Conservation (phyloP, 2,113 vertebrate species). For the Blennius ocellaris region DNA sequence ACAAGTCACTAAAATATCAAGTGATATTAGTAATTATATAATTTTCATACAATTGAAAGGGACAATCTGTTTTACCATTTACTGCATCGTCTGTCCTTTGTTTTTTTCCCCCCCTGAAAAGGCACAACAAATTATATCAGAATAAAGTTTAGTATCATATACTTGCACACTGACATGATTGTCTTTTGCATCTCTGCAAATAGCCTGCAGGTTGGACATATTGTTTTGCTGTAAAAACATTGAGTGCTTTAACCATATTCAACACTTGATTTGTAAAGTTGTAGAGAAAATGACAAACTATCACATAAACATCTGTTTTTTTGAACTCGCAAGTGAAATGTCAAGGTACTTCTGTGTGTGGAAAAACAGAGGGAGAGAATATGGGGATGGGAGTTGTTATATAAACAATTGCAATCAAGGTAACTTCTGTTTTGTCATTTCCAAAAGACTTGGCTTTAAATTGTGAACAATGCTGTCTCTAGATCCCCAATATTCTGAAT, state of each 20-base stretch:
- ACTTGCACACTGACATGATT: neutral
- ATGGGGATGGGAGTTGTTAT: neutral
- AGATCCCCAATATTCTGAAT: slow-evolving; percentile 13
- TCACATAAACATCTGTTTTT: slow-evolving; percentile 28
- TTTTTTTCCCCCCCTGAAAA: neutral
- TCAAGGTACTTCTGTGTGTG: neutral
- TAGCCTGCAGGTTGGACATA: slow-evolving; percentile 4
- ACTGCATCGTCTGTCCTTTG: too few relatives aligned
- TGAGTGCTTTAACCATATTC: neutral
- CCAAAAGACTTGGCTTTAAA: neutral
- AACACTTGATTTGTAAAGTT: neutral
- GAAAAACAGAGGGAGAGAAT: neutral
- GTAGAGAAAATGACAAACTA: slow-evolving; percentile 16
- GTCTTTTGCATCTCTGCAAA: neutral
- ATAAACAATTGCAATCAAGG: slow-evolving; percentile 31
- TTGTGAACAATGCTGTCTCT: slow-evolving; percentile 26
- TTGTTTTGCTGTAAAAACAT: neutral
- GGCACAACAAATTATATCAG: neutral
- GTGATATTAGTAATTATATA: neutral
- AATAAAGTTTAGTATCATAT: neutral
- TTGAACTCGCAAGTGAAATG: slow-evolving; percentile 19
- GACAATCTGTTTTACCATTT: too few relatives aligned
- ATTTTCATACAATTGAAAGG: too few relatives aligned
- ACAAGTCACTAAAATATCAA: neutral
- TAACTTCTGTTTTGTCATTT: slow-evolving; percentile 24